phyloP scores from a whole-genome alignment of 2,113 vertebrate genomes.

The Apteryx owenii region DNA sequence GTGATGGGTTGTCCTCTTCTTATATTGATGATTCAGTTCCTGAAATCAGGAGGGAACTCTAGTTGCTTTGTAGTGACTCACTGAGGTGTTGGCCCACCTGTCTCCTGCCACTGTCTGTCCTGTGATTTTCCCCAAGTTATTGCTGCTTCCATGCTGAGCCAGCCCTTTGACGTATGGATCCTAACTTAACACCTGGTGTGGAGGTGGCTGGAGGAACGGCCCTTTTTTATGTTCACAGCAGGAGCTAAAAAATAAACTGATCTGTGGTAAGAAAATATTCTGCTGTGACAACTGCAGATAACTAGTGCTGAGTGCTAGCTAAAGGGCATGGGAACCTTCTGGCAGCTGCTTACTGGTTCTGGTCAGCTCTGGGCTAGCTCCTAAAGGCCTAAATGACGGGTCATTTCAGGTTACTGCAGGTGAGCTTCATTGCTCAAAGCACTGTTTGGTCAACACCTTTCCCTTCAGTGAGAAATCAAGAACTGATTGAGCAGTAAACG shows the following conservation, averaged over 20 bases:
- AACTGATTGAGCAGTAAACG: neutral
- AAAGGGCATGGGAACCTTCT: neutral
- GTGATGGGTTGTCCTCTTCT: neutral
- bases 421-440: neutral
- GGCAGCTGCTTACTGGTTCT: neutral
- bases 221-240: neutral
- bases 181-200: neutral
- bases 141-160: neutral
- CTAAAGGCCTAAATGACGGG: neutral
- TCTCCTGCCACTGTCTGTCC: neutral
- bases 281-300: neutral
- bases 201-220: neutral
- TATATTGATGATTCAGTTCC: neutral
- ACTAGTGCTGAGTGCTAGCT: neutral
- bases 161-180: neutral
- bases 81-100: neutral
- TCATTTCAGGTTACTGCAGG: neutral
- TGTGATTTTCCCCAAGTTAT: neutral
- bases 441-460: neutral
- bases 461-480: neutral
- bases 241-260: neutral
- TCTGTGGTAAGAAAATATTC: neutral
- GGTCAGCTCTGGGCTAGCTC: neutral
- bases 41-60: neutral
- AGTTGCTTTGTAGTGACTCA: neutral